Percentiles rank a stretch among this genome's conserved stretches.
Evolutionary conservation across 2,797 vertebrate species (phyloP).

Genomic region (Philypnodon macrostomus): DNA sequence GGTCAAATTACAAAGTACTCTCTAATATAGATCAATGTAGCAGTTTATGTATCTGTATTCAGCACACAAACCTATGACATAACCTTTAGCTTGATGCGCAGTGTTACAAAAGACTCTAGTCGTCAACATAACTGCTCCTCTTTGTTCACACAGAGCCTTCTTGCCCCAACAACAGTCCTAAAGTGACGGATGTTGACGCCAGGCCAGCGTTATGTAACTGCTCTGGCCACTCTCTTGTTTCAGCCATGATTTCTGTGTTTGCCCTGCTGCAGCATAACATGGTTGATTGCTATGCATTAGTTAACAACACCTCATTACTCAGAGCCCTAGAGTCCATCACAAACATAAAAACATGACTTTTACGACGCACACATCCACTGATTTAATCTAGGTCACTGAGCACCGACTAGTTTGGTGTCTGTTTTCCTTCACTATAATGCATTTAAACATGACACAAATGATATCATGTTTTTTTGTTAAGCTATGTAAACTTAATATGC

Average conservation of each 20-base stretch:
- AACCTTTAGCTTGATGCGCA: conserved; percentile 13
- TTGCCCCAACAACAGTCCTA: conserved; percentile 28
- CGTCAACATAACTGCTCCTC: conserved; percentile 38
- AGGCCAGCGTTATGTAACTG: conserved; percentile 48
- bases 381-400: conserved; percentile 56
- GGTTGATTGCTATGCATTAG: conserved; percentile 28
- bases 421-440: conserved; percentile 24
- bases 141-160: conserved; percentile 6
- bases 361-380: conserved; percentile 13
- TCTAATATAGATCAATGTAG: conserved; percentile 1
- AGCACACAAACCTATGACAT: conserved; percentile 15
- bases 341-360: conserved; percentile 43
- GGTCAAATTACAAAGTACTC: conserved; percentile 17
- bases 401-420: conserved; percentile 25
- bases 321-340: conserved; percentile 21
- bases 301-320: conserved; percentile 46
- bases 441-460: conserved; percentile 8
- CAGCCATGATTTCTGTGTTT: conserved; percentile 5
- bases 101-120: no score
- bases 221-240: conserved; percentile 26
- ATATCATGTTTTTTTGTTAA: conserved; percentile 12
- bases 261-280: conserved; percentile 16
- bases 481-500: background rate
- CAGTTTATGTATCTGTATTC: conserved; percentile 13
- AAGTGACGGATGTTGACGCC: conserved; percentile 36